Base-by-base conservation (phyloP, 2,113 vertebrate species). In the Rissa tridactyla region DNA sequence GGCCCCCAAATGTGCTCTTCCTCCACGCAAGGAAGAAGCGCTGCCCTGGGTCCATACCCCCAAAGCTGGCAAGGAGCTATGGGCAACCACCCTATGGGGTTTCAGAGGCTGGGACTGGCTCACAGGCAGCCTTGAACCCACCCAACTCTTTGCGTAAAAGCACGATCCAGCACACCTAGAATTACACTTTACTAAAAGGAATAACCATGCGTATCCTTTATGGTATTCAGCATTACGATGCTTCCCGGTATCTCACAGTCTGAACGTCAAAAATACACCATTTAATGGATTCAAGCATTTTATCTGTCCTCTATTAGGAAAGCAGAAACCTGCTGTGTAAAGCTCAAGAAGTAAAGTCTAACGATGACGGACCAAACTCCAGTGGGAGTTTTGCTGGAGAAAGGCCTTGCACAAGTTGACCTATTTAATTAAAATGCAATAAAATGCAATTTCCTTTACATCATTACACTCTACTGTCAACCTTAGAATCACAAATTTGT, bases 351-450 rank as follows among this genome's bases (percentile, higher is more conserved):
- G 22, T 57, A 80, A 66, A 73, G 38, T 66, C 25, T 57, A 34
- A 25, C 0, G 14, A 34, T 42, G 52, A 82, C 68, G 30, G 32
- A 91, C 29, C 58, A 16, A 54, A 55, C 8, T 62, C 44, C 15
- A 11, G n/a, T 29, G 84, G 60, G 84, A 88, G 40, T 71, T 89
- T 80, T 88, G 16, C 26, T 46, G 57, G 49, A 92, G 76, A 80
- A 92, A 90, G 47, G n/a, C 46, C 73, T 61, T 61, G 58, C 29
- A 58, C 29, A 40, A 68, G 26, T 72, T 88, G 61, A 92, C 65
- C 23, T 87, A 38, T 38, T 91, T 77, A 85, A 96, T 92, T 94
- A 91, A 87, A 94, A 95, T 82, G 61, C 60, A 82, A 79, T 77
- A 81, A 90, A 94, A 73, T 58, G 21, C 25, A 54, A 61, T 94